These are phyloP conservation scores for Regulus satrapa DNA, from an alignment of 2,113 vertebrate genomes.

Conservation along the genomic window DNA sequence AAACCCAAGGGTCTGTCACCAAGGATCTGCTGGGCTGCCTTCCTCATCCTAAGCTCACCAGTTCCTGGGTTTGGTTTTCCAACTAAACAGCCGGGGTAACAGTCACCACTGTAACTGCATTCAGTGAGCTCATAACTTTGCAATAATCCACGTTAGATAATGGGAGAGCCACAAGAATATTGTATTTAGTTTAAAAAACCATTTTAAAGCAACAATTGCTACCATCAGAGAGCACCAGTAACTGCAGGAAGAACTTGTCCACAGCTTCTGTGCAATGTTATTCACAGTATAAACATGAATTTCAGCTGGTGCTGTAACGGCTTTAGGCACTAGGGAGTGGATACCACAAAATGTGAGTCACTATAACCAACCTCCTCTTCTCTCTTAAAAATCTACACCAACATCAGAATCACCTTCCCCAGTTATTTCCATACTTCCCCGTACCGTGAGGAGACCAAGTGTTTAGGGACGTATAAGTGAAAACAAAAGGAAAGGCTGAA, in stretches of 20 bases:
- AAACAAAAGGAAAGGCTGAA: neutral
- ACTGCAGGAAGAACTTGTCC: neutral
- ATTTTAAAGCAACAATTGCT: neutral
- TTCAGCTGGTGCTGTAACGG: fast-evolving
- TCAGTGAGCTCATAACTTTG: neutral
- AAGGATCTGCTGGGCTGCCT: neutral
- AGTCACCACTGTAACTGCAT: neutral
- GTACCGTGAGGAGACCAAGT: neutral
- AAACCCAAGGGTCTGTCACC: neutral
- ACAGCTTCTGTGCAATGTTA: neutral
- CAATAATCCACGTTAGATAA: fast-evolving
- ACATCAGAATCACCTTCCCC: neutral
- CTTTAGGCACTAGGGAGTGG: neutral
- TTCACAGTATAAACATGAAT: neutral
- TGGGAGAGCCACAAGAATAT: neutral
- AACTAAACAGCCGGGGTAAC: neutral
- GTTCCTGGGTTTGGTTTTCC: neutral
- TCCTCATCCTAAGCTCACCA: fast-evolving
- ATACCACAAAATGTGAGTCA: neutral
- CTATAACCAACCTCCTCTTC: neutral
- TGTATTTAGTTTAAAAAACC: neutral
- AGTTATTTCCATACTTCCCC: neutral
- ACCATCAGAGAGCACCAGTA: neutral
- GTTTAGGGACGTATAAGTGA: neutral
- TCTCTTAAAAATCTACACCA: neutral